Base-by-base conservation (phyloP, 2,888 invertebrate genomes). In the Drosophila prolongata region DNA sequence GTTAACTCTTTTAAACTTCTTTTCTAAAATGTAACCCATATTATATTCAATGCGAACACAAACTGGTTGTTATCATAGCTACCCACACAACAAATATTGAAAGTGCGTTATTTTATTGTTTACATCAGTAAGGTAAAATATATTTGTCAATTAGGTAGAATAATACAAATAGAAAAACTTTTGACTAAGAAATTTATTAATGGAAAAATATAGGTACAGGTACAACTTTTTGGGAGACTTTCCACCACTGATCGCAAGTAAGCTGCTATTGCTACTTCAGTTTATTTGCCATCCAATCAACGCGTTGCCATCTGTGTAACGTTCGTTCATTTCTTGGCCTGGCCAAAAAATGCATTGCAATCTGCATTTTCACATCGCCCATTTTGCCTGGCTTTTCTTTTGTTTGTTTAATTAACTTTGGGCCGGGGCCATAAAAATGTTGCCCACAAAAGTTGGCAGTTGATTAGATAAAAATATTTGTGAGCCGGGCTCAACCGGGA, bases 401-500 rank as follows among this genome's bases (percentile, higher is more conserved):
- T 65, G 56, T 62, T 75, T 70, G 67, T 78, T 87, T 84, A 84
- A 87, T 84, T 84, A 81, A 81, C 74, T 46, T 66, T 50, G 34
- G 42, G 55, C 42, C 16, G 55, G 35, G 11, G 43, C 66, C 57
- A 70, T 64, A 60, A 71, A 67, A 61, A 37, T 59, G 10, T 24
- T 19, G 43, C 19, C 40, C 16, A 16, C 40, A 14, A 14, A 4
- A 43, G 11, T 10, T 19, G 11, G 11, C 2, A 44, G 54, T 52
- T 43, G 8, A 16, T 40, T 59, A 60, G 40, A 6, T 24, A 40
- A 70, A 67, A 67, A 69, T 60, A 77, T 42, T 43, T 47, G 6
- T 35, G 54, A 64, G 59, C 60, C 60, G 91, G 91, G 91, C 91
- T 91, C 91, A 91, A 91, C 91, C 91, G 91, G 91, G 91, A 91